Evolutionary conservation across 1,140 invertebrate species (phyloP), one percentile per base, ranked within the genome.

Genomic region (Subanguina moxae): DNA sequence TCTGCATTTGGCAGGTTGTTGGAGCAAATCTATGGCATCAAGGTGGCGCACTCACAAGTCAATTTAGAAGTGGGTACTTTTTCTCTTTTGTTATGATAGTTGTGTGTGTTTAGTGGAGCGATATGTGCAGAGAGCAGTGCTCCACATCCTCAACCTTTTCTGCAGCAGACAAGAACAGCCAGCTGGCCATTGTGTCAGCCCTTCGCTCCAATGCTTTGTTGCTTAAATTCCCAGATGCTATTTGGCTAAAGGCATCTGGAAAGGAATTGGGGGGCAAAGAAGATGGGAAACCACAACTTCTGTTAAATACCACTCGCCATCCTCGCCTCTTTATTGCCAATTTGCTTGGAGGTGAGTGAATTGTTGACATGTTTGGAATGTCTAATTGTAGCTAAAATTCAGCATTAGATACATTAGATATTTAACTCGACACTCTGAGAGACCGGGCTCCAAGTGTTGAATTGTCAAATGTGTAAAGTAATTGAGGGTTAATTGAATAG

Each of bases 91-190:
- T 7, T 25, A 3, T 8, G 17, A 52, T 52, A 7, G n/a, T 19
- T 25, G n/a, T 7, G 17, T 25, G 23, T 52, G n/a, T 61, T 30
- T 61, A 61, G 58, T 61, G 58, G 58, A 25, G 3, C 3, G 58
- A 61, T 61, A 61, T 61, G 58, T 61, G 58, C 28, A 19, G 58
- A 32, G 58, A 61, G 38, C 27, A 61, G 19, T 61, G 58, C 28
- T 52, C 48, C n/a, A 52, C 48, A 3, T 52, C 48, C n/a, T 11
- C 32, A 38, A 11, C 32, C 32, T 38, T 38, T 11, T 38, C 32
- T 38, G 32, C 32, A 38, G 48, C n/a, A 19, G 15, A 52, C 48
- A 3, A 19, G 48, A 52, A 52, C 48, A 52, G 23, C 23, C n/a
- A 25, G 19, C 8, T 30, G n/a, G 38, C 5, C n/a, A 28, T 61